A percentile compares a stretch with the other conserved stretches of the same genome.
Conservation (phyloP, 2,113 vertebrate species). For the Cyanoramphus novaezelandiae region DNA sequence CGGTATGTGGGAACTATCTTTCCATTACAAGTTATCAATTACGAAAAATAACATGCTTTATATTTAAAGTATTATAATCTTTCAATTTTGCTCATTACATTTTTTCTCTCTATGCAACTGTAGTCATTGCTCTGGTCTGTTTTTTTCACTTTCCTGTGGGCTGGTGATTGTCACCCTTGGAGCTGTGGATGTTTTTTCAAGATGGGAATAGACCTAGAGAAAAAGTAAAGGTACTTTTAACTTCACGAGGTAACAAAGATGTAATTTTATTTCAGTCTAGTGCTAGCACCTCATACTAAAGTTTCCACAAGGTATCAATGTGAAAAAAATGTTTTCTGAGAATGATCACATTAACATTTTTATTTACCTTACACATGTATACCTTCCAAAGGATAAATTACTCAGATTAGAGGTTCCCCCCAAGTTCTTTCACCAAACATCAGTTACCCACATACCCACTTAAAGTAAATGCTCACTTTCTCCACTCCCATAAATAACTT, state of each 20-base stretch:
- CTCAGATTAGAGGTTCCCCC: background rate
- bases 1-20: background rate
- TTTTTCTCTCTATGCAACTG: slow-evolving; percentile 60
- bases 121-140: slow-evolving; percentile 65
- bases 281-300: background rate
- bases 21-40: background rate
- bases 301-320: background rate
- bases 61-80: slow-evolving; percentile 16
- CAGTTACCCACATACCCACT: background rate
- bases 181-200: slow-evolving; percentile 47
- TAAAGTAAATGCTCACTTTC: background rate
- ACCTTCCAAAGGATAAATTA: background rate
- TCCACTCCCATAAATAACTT: background rate
- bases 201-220: slow-evolving; percentile 48
- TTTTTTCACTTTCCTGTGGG: slow-evolving; percentile 72
- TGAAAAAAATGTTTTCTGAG: background rate
- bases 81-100: slow-evolving; percentile 6
- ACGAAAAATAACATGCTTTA: background rate
- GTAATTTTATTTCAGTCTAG: background rate
- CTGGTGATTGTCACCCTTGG: slow-evolving; percentile 77
- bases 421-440: background rate
- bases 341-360: background rate
- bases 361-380: background rate
- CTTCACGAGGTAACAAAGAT: background rate
- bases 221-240: background rate